Conservation (phyloP, 2,888 invertebrate species). For the Melitaea athalia region DNA sequence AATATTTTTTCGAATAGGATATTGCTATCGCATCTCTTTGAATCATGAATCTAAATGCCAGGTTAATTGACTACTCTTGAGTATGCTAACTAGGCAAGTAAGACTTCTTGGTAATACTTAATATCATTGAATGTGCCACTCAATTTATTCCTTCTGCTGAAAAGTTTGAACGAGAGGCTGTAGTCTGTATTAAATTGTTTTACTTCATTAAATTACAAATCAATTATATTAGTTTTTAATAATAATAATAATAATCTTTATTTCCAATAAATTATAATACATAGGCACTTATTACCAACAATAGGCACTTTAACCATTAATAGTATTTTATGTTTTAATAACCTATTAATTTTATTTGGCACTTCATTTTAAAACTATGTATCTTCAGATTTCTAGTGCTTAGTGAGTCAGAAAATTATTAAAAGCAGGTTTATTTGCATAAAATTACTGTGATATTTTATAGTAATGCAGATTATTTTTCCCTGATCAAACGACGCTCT, state of each 20-base stretch:
- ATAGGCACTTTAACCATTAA: no score
- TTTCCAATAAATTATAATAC: no score
- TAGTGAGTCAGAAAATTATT: no score
- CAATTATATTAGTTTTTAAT: not conserved
- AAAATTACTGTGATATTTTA: constrained; percentile 10
- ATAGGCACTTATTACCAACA: no score
- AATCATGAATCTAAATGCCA: not conserved
- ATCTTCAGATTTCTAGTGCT: no score
- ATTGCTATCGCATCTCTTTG: not conserved
- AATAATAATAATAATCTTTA: no score
- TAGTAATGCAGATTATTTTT: constrained; percentile 15
- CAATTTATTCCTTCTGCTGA: not conserved
- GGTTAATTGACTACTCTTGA: constrained; percentile 5
- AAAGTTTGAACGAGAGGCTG: not conserved
- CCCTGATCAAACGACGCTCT: constrained; percentile 20
- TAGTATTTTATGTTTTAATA: no score
- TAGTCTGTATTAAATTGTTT: not conserved
- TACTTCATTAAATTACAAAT: not conserved
- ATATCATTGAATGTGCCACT: not conserved
- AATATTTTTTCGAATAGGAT: no score
- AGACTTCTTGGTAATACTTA: constrained; percentile 2
- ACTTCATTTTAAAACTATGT: no score
- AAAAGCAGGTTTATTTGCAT: not conserved
- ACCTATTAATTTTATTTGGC: no score
- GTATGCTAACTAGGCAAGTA: not conserved